Evolutionary conservation across 2,113 vertebrate species (phyloP).

Genomic region (Amblyopsis rosae): DNA sequence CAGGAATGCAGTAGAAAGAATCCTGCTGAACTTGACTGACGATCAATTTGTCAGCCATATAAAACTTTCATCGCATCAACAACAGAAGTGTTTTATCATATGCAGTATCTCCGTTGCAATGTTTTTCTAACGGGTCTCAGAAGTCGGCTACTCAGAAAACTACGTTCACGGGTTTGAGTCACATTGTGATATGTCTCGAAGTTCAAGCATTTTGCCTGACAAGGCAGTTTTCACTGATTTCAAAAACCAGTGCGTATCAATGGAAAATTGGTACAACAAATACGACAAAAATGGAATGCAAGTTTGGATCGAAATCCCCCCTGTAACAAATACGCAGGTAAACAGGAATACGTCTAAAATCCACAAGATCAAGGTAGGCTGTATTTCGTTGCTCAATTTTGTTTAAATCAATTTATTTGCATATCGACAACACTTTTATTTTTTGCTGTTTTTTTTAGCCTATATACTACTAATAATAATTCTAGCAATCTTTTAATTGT

Average conservation of each 20-base stretch:
- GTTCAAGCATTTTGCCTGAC: conserved; percentile 64
- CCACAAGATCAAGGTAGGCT: conserved; percentile 77
- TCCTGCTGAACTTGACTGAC: conserved; percentile 59
- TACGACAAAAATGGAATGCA: conserved; percentile 71
- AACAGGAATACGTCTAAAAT: conserved; percentile 49
- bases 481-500: neutral
- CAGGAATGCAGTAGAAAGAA: conserved; percentile 64
- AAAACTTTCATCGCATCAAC: neutral
- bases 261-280: conserved; percentile 72
- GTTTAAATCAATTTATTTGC: too few species aligned
- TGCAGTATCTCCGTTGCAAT: neutral
- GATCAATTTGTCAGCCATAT: conserved; percentile 33
- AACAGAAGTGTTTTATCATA: too few species aligned
- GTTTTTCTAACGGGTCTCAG: neutral
- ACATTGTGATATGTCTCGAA: conserved; percentile 47
- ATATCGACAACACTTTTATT: too few species aligned
- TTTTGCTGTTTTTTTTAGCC: neutral
- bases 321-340: conserved; percentile 18
- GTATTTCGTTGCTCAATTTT: too few species aligned
- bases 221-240: conserved; percentile 70
- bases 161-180: neutral
- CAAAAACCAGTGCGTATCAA: conserved; percentile 68
- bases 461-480: too few species aligned
- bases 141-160: too few species aligned
- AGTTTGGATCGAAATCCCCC: conserved; percentile 70